Evolutionary conservation across 2,113 vertebrate genomes (phyloP).

Genomic region (Poecilia latipinna): DNA sequence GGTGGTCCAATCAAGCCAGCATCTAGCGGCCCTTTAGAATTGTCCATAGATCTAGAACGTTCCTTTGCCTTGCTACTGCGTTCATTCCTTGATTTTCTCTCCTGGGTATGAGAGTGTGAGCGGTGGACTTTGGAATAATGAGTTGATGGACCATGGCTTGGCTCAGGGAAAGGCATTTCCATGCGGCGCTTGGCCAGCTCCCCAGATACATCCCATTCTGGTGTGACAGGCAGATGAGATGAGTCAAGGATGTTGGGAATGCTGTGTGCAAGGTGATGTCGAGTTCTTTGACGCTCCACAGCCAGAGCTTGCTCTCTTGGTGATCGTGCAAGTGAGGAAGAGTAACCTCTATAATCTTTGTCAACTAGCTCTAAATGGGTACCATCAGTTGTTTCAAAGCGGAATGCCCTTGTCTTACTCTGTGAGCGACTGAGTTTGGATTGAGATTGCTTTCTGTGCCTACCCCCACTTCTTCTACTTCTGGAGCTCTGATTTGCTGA

Average conservation of each 20-base stretch:
- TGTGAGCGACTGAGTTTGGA: conserved; percentile 91
- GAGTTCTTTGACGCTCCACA: conserved; percentile 86
- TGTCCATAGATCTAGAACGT: conserved; percentile 97
- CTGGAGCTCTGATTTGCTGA: conserved; percentile 94
- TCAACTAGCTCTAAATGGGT: conserved; percentile 88
- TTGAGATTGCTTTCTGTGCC: conserved; percentile 90
- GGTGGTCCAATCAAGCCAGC: conserved; percentile 86
- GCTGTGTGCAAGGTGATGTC: conserved; percentile 94
- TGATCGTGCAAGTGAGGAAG: conserved; percentile 86
- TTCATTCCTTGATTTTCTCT: conserved; percentile 93
- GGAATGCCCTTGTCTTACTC: conserved; percentile 92
- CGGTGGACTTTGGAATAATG: conserved; percentile 94
- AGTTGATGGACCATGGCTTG: conserved; percentile 89
- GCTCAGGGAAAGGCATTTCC: conserved; percentile 98
- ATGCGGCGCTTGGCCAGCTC: conserved; percentile 95
- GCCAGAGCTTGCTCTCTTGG: conserved; percentile 92
- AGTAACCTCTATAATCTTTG: conserved; percentile 90
- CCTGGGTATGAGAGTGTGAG: conserved; percentile 98
- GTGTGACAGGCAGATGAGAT: conserved; percentile 94
- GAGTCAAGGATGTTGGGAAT: conserved; percentile 90
- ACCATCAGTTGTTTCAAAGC: conserved; percentile 91
- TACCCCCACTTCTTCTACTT: conserved; percentile 89
- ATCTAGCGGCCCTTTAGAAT: conserved; percentile 92
- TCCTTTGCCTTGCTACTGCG: conserved; percentile 97
- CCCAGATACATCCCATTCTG: conserved; percentile 97